Evolutionary conservation across 2,113 vertebrate species (phyloP), one percentile per base, ranked within the genome.

Genomic region (western clawed frog (Xenopus tropicalis)): DNA sequence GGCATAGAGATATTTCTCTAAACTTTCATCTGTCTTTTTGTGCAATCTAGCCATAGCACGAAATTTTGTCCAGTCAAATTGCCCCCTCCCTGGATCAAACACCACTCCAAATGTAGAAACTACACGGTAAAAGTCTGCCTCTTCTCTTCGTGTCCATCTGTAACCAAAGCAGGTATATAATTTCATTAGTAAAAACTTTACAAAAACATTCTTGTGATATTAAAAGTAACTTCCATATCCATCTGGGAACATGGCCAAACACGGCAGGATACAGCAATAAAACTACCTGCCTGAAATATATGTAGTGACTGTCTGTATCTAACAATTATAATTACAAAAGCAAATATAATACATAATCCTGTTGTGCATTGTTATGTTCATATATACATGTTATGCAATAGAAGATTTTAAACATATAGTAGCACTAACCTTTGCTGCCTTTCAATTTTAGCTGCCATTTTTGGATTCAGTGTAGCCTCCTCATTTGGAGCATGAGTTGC

Each of bases 61-160:
- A 81, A 99, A 99, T 83, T 98, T 98, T 81, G 96, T 97, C 97
- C 97, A 99, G 81, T 99, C 97, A 79, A 99, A 99, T 0, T 90
- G 86, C 6, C 91, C 92, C 56, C 94, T 86, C 66, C 90, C 94
- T 16, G 96, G 96, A 83, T 99, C 95, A 81, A 98, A 99, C 58
- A 98, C 96, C 1, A 99, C 96, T 14, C 97, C 97, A 78, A 99
- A 99, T 0, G 97, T 99, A 42, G 97, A 99, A 10, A 99, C 97
- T 1, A 99, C 97, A 29, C 97, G 90, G 78, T 99, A 99, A 48
- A 99, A 99, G 77, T 99, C 97, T 4, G 97, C 97, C 82, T 99
- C 97, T 85, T 99, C 97, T 82, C 97, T 91, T 82, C 97, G 91
- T 0, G 97, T 99, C 97, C 97, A 99, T 58, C 97, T 99, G 80